Conservation (phyloP, 2,113 vertebrate species). For the Deroptyus accipitrinus region DNA sequence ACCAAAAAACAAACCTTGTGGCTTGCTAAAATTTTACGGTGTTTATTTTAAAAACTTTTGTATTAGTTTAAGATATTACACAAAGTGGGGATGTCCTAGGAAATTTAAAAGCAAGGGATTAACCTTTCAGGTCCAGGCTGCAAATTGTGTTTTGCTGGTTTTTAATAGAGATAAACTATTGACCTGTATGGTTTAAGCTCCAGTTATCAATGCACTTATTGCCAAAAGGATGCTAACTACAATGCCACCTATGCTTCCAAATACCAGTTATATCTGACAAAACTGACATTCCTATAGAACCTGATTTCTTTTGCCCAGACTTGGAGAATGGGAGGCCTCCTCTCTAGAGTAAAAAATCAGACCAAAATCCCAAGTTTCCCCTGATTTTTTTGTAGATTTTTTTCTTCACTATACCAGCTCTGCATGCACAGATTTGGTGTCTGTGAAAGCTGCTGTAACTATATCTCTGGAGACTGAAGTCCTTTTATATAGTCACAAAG, state of each 20-base stretch:
- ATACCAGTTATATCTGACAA: background rate
- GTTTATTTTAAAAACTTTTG: background rate
- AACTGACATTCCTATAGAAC: background rate
- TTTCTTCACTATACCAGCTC: background rate
- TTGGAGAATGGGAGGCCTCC: background rate
- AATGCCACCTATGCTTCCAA: background rate
- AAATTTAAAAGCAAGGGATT: background rate
- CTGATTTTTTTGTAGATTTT: background rate
- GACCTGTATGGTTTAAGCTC: background rate
- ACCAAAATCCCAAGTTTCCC: background rate
- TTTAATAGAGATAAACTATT: background rate
- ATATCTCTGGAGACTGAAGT: background rate
- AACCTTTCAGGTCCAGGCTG: background rate
- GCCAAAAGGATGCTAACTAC: background rate
- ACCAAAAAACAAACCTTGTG: background rate
- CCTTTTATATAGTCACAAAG: background rate
- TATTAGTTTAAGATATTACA: background rate
- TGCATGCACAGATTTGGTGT: background rate
- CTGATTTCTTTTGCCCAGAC: background rate
- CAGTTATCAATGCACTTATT: background rate
- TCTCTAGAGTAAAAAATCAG: background rate
- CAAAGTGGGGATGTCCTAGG: background rate
- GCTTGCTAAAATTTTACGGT: background rate
- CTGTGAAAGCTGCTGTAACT: constrained; percentile 3
- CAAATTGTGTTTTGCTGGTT: background rate